Evolutionary conservation across 1,140 invertebrate genomes (phyloP).

Genomic region (Drosophila lacteicornis): DNA sequence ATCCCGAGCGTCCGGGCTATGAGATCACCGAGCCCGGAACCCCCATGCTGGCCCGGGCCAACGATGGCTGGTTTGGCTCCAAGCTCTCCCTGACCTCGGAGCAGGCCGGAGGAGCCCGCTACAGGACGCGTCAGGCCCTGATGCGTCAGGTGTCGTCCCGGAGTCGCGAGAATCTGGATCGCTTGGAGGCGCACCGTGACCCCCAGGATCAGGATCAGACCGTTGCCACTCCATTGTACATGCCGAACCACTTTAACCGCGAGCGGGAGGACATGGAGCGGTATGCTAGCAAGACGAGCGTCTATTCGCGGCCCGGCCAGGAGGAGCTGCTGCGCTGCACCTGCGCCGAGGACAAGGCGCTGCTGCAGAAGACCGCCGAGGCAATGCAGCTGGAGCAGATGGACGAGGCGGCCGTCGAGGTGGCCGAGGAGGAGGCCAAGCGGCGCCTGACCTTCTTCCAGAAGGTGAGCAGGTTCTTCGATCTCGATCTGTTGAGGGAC

Average conservation of each 20-base stretch:
- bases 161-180: slow-evolving; percentile 67
- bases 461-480: slow-evolving; percentile 87
- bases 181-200: slow-evolving; percentile 32
- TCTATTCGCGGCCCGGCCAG: slow-evolving; percentile 61
- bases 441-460: slow-evolving; percentile 85
- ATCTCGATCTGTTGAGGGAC: slow-evolving; percentile 88
- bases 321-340: slow-evolving; percentile 66
- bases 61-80: slow-evolving; percentile 88
- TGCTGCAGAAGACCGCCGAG: slow-evolving; percentile 62
- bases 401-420: slow-evolving; percentile 20
- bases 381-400: slow-evolving; percentile 41
- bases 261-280: slow-evolving; percentile 78
- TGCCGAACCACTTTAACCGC: slow-evolving; percentile 85
- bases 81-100: slow-evolving; percentile 85
- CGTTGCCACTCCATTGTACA: slow-evolving; percentile 17
- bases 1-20: slow-evolving; percentile 87
- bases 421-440: slow-evolving; percentile 64
- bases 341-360: slow-evolving; percentile 72
- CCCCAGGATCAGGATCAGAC: slow-evolving; percentile 5
- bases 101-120: slow-evolving; percentile 84
- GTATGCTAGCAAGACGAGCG: slow-evolving; percentile 68
- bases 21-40: slow-evolving; percentile 88
- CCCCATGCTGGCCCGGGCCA: slow-evolving; percentile 88
- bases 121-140: slow-evolving; percentile 85
- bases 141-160: slow-evolving; percentile 76